Percentiles rank a stretch among this genome's conserved stretches.
These are phyloP conservation scores for Emys orbicularis DNA, from an alignment of 2,797 vertebrate species.

Conservation along the genomic window DNA sequence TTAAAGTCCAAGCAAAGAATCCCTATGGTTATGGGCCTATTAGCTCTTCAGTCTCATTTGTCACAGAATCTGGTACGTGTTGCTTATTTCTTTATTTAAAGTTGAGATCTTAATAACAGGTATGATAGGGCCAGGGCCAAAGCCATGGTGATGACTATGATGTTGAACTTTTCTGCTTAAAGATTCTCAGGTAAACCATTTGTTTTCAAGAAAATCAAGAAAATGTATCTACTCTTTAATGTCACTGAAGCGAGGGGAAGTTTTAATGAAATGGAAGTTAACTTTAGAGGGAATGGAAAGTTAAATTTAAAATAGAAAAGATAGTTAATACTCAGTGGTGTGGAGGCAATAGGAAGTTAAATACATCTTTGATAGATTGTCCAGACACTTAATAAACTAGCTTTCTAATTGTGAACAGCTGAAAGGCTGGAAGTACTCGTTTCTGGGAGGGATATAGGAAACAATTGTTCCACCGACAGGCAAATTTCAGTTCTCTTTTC, in stretches of 20 bases:
- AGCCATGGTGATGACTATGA: not conserved
- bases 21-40: conserved; percentile 93
- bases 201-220: conserved; percentile 20
- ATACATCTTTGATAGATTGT: conserved; percentile 26
- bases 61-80: conserved; percentile 95
- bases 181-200: not conserved
- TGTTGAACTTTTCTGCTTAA: conserved; percentile 1
- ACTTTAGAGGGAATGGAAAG: not conserved
- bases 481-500: not conserved
- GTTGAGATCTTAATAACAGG: not conserved
- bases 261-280: not conserved
- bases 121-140: not conserved
- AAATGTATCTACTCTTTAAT: not conserved
- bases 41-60: conserved; percentile 92
- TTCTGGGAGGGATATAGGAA: conserved; percentile 25
- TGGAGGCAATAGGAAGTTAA: conserved; percentile 35
- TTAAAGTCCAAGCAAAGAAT: conserved; percentile 98
- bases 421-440: conserved; percentile 23
- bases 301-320: conserved; percentile 28
- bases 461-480: not conserved
- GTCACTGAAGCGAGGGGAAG: not conserved
- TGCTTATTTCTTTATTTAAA: conserved; percentile 44
- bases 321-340: not conserved
- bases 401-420: conserved; percentile 51
- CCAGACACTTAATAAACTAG: conserved; percentile 16